These are phyloP conservation scores for Syngnathus scovelli DNA, from an alignment of 2,113 vertebrate genomes.

Conservation along the genomic window DNA sequence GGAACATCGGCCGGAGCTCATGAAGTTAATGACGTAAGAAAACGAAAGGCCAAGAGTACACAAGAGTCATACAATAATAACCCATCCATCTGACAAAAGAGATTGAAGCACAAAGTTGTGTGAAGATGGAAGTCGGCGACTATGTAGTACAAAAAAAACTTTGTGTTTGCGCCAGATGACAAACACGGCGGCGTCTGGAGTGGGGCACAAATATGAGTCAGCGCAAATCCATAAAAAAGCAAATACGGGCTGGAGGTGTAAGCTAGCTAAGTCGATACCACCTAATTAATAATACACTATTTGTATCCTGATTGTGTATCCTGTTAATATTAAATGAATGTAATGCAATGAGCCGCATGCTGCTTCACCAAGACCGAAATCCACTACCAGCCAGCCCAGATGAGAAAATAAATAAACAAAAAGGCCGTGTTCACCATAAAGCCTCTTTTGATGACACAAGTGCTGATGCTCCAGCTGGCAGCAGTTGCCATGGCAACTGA, in stretches of 20 bases:
- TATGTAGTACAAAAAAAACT: background rate
- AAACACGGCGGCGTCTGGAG: background rate
- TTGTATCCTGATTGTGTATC: background rate
- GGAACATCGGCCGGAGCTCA: constrained; percentile 8
- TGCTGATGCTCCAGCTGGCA: constrained; percentile 44
- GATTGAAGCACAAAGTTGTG: background rate
- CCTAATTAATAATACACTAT: background rate
- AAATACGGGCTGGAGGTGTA: background rate
- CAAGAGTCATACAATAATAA: background rate
- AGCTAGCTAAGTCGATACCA: background rate
- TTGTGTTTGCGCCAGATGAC: background rate
- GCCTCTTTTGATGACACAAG: constrained; percentile 38
- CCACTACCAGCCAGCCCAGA: background rate
- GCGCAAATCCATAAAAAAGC: background rate
- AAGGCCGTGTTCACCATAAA: constrained; percentile 44
- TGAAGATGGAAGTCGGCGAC: background rate
- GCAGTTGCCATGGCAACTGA: constrained; percentile 70
- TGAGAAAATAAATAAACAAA: background rate
- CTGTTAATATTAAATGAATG: background rate
- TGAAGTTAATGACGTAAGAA: background rate
- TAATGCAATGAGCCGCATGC: background rate
- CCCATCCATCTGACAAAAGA: background rate
- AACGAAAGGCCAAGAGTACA: background rate
- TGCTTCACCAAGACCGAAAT: background rate
- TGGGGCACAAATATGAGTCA: background rate